Base-by-base conservation (phyloP, 2,113 vertebrate species). In the Octodon degus region DNA sequence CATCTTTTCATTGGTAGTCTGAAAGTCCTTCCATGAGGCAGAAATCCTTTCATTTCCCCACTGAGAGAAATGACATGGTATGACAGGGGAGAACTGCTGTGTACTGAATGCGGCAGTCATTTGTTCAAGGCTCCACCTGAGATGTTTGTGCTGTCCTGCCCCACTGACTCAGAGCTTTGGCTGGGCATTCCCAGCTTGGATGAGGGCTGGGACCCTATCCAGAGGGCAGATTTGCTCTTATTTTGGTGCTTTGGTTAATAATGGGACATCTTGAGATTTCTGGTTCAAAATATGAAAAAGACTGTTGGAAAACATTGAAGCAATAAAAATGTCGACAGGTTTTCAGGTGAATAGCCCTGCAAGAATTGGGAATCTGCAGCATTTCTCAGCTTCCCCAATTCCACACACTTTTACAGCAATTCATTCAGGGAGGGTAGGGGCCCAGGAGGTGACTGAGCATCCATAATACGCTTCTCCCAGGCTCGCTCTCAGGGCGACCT, bases 21-120 rank as follows among this genome's bases (percentile, higher is more conserved):
- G 40, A 82, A 94, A 96, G 92, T 80, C 96, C 90, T 84, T 83
- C 87, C 92, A 27, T 22, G 77, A 90, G 85, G 37, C 65, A 76
- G 67, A 87, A 96, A 95, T 40, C 32, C 84, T 96, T 93, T 87
- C 80, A 94, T 94, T 93, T 95, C 65, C 89, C 47, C 34, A 5
- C 24, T 86, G 84, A 80, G 86, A 37, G 20, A 96, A 97, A 89
- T 84, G 30, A 89, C 7, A 92, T 79, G 40, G 34, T 92, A 17
- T 85, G 24, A 70, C 34, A 0, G 32, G 0, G 30, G 63, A 83
- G 91, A 67, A 58, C 55, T 20, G 32, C 25, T 58, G 86, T 70
- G 24, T 43, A 37, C 80, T 65, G 58, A 87, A 87, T 70, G 24
- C 25, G 37, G 27, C 77, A 87, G 58, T 4, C 60, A 10, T 53